These are phyloP conservation scores for Mystacides longicornis DNA, from an alignment of 2,888 invertebrate genomes.

Conservation along the genomic window DNA sequence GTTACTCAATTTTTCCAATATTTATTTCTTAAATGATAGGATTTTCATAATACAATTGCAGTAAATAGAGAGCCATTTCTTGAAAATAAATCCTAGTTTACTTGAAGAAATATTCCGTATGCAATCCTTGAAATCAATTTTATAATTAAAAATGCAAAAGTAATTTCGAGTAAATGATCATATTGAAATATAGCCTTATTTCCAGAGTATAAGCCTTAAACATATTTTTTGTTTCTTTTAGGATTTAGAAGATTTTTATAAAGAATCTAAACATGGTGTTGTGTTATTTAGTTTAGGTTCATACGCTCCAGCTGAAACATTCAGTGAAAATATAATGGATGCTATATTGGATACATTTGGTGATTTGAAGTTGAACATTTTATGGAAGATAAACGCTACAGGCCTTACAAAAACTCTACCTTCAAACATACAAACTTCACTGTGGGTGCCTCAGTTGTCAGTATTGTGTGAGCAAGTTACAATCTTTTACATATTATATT, in stretches of 20 bases:
- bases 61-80: too few species aligned
- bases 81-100: too few species aligned
- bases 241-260: constrained; percentile 41
- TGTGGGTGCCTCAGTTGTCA: constrained; percentile 50
- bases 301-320: constrained; percentile 48
- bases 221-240: constrained; percentile 26
- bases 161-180: too few species aligned
- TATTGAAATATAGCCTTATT: too few species aligned
- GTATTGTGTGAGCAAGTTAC: constrained; percentile 42
- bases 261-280: constrained; percentile 43
- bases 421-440: constrained; percentile 42
- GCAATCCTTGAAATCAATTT: too few species aligned
- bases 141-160: too few species aligned
- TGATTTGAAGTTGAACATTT: constrained; percentile 46
- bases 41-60: too few species aligned
- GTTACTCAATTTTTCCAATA: too few species aligned
- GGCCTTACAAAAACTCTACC: constrained; percentile 42
- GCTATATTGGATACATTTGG: constrained; percentile 46
- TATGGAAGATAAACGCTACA: constrained; percentile 48
- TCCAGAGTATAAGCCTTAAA: too few species aligned
- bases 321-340: constrained; percentile 40
- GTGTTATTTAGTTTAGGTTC: constrained; percentile 55
- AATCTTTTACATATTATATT: neutral
- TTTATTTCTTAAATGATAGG: too few species aligned
- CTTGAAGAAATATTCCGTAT: too few species aligned